Evolutionary conservation across 2,797 vertebrate species (phyloP).

Genomic region (Neoniphon sammara): DNA sequence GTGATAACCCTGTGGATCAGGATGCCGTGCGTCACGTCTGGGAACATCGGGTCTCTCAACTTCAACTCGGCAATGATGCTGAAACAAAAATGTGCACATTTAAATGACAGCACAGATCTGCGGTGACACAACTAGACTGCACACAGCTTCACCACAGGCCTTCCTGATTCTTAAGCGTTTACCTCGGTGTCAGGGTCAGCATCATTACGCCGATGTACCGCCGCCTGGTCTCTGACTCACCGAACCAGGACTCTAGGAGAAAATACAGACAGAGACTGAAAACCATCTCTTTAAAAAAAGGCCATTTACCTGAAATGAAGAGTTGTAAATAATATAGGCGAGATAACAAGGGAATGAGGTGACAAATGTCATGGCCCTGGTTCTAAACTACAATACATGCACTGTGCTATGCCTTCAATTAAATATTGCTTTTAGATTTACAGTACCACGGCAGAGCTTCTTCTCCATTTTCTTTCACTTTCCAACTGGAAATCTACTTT

Average conservation of each 20-base stretch:
- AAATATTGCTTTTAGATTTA: too few species aligned
- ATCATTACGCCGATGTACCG: constrained; percentile 97
- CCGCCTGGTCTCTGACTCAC: constrained; percentile 79
- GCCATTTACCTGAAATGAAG: too few species aligned
- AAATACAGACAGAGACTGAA: constrained; percentile 1
- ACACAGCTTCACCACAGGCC: neutral
- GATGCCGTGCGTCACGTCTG: constrained; percentile 89
- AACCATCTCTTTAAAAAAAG: neutral
- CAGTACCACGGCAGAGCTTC: neutral
- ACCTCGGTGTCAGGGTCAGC: constrained; percentile 94
- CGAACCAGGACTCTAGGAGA: constrained; percentile 85
- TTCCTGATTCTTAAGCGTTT: neutral
- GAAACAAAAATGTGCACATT: constrained; percentile 2
- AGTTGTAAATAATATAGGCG: too few species aligned
- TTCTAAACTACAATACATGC: too few species aligned
- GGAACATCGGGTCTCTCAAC: constrained; percentile 89
- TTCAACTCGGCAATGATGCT: constrained; percentile 93
- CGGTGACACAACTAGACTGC: neutral
- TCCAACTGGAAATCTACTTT: neutral
- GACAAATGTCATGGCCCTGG: too few species aligned
- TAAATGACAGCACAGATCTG: neutral
- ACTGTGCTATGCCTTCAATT: too few species aligned
- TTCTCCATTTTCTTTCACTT: neutral
- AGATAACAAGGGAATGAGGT: too few species aligned
- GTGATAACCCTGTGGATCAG: constrained; percentile 92